Base-by-base conservation (phyloP, 1,140 invertebrate genomes). In the Dinoponera quadriceps region DNA sequence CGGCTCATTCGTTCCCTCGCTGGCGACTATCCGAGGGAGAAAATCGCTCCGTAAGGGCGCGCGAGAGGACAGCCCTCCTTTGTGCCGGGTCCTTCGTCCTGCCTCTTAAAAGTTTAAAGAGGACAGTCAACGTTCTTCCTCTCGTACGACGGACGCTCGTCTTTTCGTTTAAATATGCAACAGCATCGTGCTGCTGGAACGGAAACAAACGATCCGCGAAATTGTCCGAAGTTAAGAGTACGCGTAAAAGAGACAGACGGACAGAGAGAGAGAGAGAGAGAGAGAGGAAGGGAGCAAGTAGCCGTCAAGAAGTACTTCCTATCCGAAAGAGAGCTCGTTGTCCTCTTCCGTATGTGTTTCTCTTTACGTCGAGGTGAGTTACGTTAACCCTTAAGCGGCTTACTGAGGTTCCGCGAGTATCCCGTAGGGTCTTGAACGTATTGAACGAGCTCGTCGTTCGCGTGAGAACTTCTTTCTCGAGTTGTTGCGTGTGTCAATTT, bases 91-190 rank as follows among this genome's bases (percentile, higher is more conserved):
- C 33, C 20, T 65, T 72, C 49, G 74, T 83, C 20, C 75, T 57
- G 65, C 82, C 44, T 81, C 60, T 68, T 44, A 62, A 62, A 71
- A 54, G 20, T 69, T 81, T 81, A 68, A 71, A 81, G 77, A 80
- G 75, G 49, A 65, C 66, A 83, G 81, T 83, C 81, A 83, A 83
- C 73, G 44, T 80, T 80, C 75, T 80, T 80, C 33, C 33, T 80
- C 68, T 80, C 75, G 54, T 44, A 44, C 38, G 38, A 44, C 9
- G 38, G 38, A 44, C 51, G 33, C 13, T 29, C 65, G 65, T 80
- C 75, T 71, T 69, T 57, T 69, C 51, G 75, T 1, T 80, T 80
- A 80, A 80, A 80, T 69, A 80, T 80, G 75, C 75, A 80, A 80
- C 51, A 71, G 33, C n/a, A 22, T 71, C 51, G 51, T 33, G 51